Evolutionary conservation across 2,888 invertebrate genomes (phyloP).

Genomic region (Crepidodera aurea): DNA sequence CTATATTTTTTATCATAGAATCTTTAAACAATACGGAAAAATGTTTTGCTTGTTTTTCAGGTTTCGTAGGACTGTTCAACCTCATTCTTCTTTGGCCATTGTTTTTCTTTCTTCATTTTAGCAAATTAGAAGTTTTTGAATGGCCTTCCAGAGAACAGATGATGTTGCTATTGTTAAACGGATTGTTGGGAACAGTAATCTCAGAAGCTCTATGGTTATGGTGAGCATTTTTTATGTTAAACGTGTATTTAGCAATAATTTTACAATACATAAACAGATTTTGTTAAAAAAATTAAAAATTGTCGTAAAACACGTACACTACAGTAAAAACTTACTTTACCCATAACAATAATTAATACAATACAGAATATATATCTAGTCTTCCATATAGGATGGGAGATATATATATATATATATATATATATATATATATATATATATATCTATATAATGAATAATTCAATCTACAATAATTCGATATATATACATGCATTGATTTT

Average conservation of each 20-base stretch:
- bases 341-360: too few relatives aligned
- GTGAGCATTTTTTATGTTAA: constrained; percentile 68
- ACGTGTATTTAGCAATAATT: not conserved
- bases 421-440: too few relatives aligned
- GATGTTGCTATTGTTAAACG: constrained; percentile 82
- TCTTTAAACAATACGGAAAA: not conserved
- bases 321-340: too few relatives aligned
- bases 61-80: constrained; percentile 93
- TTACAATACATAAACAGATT: not conserved
- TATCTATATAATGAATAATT: too few relatives aligned
- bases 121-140: constrained; percentile 83
- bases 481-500: too few relatives aligned
- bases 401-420: too few relatives aligned
- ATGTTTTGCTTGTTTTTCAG: constrained; percentile 61
- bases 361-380: too few relatives aligned
- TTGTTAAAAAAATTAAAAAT: too few relatives aligned
- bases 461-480: too few relatives aligned
- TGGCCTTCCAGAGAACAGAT: constrained; percentile 85
- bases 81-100: constrained; percentile 88
- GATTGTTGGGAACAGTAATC: constrained; percentile 88
- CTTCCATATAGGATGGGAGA: too few relatives aligned
- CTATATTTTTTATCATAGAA: too few relatives aligned
- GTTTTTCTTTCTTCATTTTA: constrained; percentile 86
- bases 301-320: too few relatives aligned
- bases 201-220: constrained; percentile 94